Evolutionary conservation across 2,113 vertebrate genomes (phyloP).

Genomic region (Cricetomys ansorgei): DNA sequence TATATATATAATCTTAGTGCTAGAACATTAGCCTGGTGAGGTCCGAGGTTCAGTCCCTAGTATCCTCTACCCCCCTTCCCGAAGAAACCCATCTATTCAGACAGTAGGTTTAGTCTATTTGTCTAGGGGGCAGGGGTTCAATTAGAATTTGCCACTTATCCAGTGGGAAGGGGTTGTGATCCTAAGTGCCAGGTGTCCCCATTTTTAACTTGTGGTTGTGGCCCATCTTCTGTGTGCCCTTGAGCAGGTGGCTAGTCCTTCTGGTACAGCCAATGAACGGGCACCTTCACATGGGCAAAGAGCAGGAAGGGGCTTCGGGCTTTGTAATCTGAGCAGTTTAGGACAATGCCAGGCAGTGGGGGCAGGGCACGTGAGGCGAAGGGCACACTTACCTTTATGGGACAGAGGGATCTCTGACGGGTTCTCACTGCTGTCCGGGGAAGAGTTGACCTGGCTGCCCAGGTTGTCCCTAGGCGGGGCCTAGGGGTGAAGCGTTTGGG

Average conservation of each 20-base stretch:
- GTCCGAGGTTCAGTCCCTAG: neutral
- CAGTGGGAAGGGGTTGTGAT: neutral
- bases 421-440: constrained; percentile 90
- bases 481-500: constrained; percentile 80
- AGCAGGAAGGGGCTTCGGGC: neutral
- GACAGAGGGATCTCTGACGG: constrained; percentile 85
- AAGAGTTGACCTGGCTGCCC: constrained; percentile 88
- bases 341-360: fast-evolving
- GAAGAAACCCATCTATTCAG: neutral
- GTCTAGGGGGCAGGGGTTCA: fast-evolving
- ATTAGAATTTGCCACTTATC: neutral
- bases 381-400: constrained; percentile 86
- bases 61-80: neutral
- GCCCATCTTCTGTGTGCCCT: neutral
- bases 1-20: too few relatives aligned
- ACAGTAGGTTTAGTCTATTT: neutral
- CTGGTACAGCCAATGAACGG: neutral
- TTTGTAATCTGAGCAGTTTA: neutral
- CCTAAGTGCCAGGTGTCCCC: neutral
- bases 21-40: neutral
- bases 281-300: neutral
- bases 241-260: neutral
- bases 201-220: neutral
- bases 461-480: constrained; percentile 81
- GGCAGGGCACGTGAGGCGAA: neutral